Evolutionary conservation across 2,113 vertebrate species (phyloP), one percentile per base, ranked within the genome.

Genomic region (Theristicus caerulescens): DNA sequence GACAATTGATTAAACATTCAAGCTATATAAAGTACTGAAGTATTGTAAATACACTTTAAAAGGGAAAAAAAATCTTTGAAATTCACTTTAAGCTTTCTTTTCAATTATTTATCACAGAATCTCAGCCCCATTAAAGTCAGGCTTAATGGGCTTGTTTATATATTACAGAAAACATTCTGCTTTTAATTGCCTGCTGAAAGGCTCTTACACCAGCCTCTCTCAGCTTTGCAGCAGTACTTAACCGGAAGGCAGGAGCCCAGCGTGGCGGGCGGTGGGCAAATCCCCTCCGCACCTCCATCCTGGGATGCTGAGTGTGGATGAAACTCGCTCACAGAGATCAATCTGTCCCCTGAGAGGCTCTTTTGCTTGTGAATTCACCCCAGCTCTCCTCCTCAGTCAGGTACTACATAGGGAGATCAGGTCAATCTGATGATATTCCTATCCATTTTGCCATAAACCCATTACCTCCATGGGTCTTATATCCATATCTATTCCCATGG

Each of bases 51-150:
- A 96, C 91, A 81, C 90, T 96, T 96, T 78, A 88, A 95, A 80
- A 80, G 42, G 7, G 10, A 38, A 46, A 21, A 87, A 76, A 58
- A 55, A 65, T 78, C 84, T 96, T 95, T 90, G 92, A 95, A 97
- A 86, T 86, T 93, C 94, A 88, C 87, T 94, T 90, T 78, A 95
- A 94, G 90, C 86, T 88, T 95, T 95, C 95, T 97, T 96, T 97
- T 97, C 67, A 97, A 97, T 97, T 96, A 97, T 96, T 97, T 97
- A 98, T 97, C 94, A 87, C 77, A 82, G 91, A 97, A 94, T 94
- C 93, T 95, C 90, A 94, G 65, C 86, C 65, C 93, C 95, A 95
- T 97, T 96, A 97, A 96, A 96, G 94, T 90, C 91, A 95, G 83
- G 84, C 80, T 95, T 97, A 98, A 96, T 97, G 96, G 94, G 81